Base-by-base conservation (phyloP, 1,140 invertebrate genomes). In the Cyclargus thomasi region DNA sequence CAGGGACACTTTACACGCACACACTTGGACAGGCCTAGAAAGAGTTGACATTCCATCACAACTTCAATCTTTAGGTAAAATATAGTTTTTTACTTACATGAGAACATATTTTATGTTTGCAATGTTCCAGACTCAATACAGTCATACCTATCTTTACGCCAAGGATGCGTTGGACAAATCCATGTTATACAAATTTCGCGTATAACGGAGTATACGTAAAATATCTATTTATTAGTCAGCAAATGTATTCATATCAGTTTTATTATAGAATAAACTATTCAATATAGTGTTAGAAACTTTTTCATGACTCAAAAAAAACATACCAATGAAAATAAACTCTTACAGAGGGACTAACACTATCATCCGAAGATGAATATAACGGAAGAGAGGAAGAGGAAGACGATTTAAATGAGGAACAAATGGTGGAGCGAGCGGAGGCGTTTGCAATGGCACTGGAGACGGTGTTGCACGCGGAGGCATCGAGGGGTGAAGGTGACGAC, bases 21-120 rank as follows among this genome's bases (percentile, higher is more conserved):
- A 63, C 62, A 63, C 62, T 22, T 63, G 62, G 62, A 63, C 20
- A 4, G 62, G 62, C 22, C 23, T 63, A 23, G 20, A 35, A 18
- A 63, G 62, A 23, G 1, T 35, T n/a, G 62, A 63, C 11, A n/a
- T 63, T 29, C 62, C 62, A 11, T 21, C 23, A 35, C 23, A 63
- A 63, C 20, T 63, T 23, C 14, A 29, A 10, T 63, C 62, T 63
- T 29, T 63, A 29, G 62, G 62, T 63, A 63, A 23, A 21, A 20
- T 21, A 18, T 55, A 14, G 21, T 59, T 59, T 39, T 4, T 8
- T 39, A 39, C 23, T 6, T 23, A 23, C 6, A 23, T 23, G 1
- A 23, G 6, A 23, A n/a, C n/a, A n/a, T n/a, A n/a, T n/a, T n/a
- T n/a, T n/a, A n/a, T n/a, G n/a, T n/a, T n/a, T n/a, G n/a, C n/a